Evolutionary conservation across 1,140 invertebrate genomes (phyloP).

Genomic region (Aphis craccivora): DNA sequence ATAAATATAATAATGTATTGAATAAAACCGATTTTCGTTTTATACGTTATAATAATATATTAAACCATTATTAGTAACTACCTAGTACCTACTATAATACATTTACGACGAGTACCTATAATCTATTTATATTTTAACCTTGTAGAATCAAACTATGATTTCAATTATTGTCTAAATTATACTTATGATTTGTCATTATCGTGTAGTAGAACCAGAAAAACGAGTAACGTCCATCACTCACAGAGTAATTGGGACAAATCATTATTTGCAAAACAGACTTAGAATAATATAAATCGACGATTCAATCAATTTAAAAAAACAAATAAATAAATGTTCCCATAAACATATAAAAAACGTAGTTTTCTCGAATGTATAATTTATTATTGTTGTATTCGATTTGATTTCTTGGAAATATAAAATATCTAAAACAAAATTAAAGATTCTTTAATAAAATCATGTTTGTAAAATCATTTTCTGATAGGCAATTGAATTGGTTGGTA

Average conservation of each 20-base stretch:
- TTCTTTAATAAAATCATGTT: neutral
- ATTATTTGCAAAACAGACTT: neutral
- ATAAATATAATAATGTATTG: neutral
- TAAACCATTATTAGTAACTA: neutral
- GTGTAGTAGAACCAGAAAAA: neutral
- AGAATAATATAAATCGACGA: neutral
- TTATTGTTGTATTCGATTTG: neutral
- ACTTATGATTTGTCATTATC: neutral
- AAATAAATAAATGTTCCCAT: neutral
- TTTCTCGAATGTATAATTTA: neutral
- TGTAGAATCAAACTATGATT: constrained; percentile 20
- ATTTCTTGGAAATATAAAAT: neutral
- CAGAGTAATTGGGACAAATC: constrained; percentile 16
- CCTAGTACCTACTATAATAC: neutral
- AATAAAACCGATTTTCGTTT: neutral
- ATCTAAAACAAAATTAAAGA: neutral
- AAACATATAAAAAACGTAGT: neutral
- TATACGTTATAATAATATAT: neutral
- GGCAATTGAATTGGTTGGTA: neutral
- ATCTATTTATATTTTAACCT: neutral
- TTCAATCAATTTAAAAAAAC: neutral
- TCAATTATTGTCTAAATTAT: neutral
- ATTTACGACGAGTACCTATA: neutral
- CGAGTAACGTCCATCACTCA: neutral
- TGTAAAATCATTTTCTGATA: neutral